Evolutionary conservation across 2,113 vertebrate genomes (phyloP).

Genomic region (Scophthalmus maximus): DNA sequence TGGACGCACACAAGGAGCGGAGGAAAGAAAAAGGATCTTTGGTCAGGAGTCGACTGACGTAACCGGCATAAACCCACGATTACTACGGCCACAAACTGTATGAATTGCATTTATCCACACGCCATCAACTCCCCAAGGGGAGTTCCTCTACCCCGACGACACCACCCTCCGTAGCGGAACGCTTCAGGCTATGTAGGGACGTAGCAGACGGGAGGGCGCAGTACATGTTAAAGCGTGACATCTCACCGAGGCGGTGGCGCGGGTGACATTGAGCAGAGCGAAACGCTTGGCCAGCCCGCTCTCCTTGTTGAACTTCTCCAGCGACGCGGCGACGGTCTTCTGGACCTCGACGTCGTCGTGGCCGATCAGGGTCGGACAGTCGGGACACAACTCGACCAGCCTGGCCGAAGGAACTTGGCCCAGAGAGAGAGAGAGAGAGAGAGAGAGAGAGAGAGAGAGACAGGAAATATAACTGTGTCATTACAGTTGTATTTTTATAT

Average conservation of each 20-base stretch:
- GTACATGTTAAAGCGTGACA: neutral
- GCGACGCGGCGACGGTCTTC: conserved; percentile 38
- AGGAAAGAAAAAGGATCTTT: neutral
- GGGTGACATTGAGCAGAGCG: conserved; percentile 61
- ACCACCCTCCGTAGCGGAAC: no score
- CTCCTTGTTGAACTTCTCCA: conserved; percentile 79
- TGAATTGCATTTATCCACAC: no score
- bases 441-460: conserved; percentile 12
- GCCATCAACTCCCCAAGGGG: no score
- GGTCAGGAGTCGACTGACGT: no score
- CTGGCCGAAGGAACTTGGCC: conserved; percentile 62
- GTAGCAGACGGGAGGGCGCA: neutral
- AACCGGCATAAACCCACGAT: no score
- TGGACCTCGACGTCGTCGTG: conserved; percentile 24
- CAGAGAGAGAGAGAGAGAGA: conserved; percentile 2
- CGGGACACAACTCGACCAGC: conserved; percentile 20
- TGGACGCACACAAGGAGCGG: conserved; percentile 32
- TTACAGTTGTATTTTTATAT: no score
- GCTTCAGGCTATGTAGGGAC: no score
- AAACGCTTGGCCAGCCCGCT: conserved; percentile 69
- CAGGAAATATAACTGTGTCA: no score
- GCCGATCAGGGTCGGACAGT: conserved; percentile 38
- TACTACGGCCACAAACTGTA: no score
- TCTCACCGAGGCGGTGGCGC: conserved; percentile 54
- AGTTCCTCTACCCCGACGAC: no score